A percentile compares a stretch with the other conserved stretches of the same genome.
Conservation (phyloP, 2,888 invertebrate genomes). For the Cephus pygmeus region DNA sequence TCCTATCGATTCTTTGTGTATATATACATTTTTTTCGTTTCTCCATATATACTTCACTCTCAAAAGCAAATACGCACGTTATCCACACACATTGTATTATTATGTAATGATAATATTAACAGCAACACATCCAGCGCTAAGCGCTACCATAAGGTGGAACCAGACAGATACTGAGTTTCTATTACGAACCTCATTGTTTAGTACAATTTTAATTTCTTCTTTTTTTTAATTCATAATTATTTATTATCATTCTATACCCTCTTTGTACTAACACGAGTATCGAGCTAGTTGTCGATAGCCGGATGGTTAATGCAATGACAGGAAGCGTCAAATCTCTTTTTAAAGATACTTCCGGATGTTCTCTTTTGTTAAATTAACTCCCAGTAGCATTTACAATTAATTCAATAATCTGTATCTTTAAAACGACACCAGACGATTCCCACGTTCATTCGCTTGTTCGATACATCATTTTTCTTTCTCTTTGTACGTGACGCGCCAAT, state of each 20-base stretch:
- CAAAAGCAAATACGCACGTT: not conserved
- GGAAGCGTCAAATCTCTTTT: not conserved
- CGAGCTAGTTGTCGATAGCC: no score
- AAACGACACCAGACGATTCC: not conserved
- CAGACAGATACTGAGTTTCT: not conserved
- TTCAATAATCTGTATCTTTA: not conserved
- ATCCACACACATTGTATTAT: not conserved
- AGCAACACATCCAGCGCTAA: not conserved
- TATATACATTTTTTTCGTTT: not conserved
- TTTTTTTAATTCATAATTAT: not conserved
- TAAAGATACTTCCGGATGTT: not conserved
- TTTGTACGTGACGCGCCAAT: not conserved
- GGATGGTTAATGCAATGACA: not conserved
- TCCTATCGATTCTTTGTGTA: not conserved
- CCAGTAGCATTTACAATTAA: not conserved
- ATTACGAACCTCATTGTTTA: not conserved
- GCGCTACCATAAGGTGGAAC: not conserved
- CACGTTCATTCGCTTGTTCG: not conserved
- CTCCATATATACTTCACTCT: not conserved
- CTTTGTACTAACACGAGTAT: not conserved
- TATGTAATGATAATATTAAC: not conserved
- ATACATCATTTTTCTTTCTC: not conserved
- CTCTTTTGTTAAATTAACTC: not conserved
- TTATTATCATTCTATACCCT: not conserved
- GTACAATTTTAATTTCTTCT: not conserved